Evolutionary conservation across 1,140 invertebrate genomes (phyloP), one percentile per base, ranked within the genome.

Genomic region (Halictus rubicundus): DNA sequence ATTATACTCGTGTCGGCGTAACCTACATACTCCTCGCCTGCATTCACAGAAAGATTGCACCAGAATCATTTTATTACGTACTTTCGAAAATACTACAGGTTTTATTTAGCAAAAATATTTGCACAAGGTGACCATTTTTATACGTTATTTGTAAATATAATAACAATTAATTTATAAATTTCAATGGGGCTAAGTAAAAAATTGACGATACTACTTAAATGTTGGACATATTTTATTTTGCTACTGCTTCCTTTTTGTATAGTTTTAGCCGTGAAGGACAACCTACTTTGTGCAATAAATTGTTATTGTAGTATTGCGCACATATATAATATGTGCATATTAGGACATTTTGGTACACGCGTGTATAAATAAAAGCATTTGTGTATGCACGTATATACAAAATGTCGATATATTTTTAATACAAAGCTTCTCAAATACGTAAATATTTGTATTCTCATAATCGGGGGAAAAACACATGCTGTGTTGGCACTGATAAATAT

Each of bases 281-380:
- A 69, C n/a, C 23, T 60, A 68, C 25, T n/a, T 77, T 78, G 74
- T 81, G 66, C 78, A 80, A 68, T 32, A 64, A 42, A 77, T 54
- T 63, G 32, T 60, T 76, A n/a, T 46, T 63, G 1, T 57, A 61
- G 42, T 25, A 64, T 46, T 64, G 57, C 37, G 57, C 37, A 74
- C 16, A 54, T 46, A 61, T 66, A 71, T 59, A 79, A 46, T 57
- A 72, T 64, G 52, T 65, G 49, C 27, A 21, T 32, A 25, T 46
- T 54, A 14, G 14, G 37, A 64, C 52, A 59, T 46, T 23, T 73
- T 19, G 72, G 49, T 73, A 68, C 19, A 57, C 32, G 65, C 25
- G 23, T 73, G 59, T 19, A 39, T 61, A 70, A 60, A 39, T 61
- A 70, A 60, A 16, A 0, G n/a, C 46, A 59, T 70, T 12, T 25